Conservation (phyloP, 2,888 invertebrate genomes). For the Ceramica pisi region DNA sequence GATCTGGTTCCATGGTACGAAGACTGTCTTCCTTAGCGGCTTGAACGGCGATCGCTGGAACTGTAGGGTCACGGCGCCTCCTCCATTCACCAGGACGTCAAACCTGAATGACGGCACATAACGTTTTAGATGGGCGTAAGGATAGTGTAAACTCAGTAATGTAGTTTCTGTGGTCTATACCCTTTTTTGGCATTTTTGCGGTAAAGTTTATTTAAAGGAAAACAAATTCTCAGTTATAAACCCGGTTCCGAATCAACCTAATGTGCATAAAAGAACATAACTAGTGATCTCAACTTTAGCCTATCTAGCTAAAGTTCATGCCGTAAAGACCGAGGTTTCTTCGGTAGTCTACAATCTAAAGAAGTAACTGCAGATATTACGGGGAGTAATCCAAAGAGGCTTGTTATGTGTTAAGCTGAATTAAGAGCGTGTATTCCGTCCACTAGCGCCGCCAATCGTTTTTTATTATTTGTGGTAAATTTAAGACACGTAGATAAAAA, state of each 20-base stretch:
- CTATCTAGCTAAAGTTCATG: neutral
- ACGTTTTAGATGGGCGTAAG: conserved; percentile 19
- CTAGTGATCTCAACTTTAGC: neutral
- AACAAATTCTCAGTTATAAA: conserved; percentile 30
- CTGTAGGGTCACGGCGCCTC: conserved; percentile 98
- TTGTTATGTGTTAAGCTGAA: no score
- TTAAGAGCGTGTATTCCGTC: no score
- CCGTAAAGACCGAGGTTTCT: no score
- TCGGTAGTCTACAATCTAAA: no score
- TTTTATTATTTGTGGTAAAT: no score
- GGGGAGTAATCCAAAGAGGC: no score
- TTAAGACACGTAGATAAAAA: no score
- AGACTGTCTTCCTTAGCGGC: conserved; percentile 96
- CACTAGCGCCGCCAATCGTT: no score
- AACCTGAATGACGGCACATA: conserved; percentile 92
- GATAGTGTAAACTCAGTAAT: neutral
- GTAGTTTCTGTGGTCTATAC: neutral
- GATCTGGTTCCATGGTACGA: conserved; percentile 99
- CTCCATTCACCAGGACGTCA: conserved; percentile 99
- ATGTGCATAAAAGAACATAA: neutral
- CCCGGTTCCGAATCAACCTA: neutral
- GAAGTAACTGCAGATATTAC: no score
- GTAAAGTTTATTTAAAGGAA: neutral
- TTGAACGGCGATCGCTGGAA: conserved; percentile 99
- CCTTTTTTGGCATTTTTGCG: neutral